A percentile compares a stretch with the other conserved stretches of the same genome.
Evolutionary conservation across 2,888 invertebrate species (phyloP).

Genomic region (Branchipolynoe longqiensis): DNA sequence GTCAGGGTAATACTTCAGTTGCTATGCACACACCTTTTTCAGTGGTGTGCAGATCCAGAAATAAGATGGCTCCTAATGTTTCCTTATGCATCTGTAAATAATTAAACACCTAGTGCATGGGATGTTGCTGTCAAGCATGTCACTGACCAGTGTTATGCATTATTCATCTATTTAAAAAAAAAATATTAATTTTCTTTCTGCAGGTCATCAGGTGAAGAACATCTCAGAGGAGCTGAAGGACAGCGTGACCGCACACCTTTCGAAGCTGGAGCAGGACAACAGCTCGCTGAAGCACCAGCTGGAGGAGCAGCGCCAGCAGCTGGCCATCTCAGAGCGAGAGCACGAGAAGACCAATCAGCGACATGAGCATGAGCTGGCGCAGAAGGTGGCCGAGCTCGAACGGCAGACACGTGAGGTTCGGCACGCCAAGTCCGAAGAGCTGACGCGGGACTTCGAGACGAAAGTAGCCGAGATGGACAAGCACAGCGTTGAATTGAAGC

Average conservation of each 20-base stretch:
- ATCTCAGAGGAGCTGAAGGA: slow-evolving; percentile 64
- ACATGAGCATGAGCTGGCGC: slow-evolving; percentile 33
- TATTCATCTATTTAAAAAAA: too few species aligned
- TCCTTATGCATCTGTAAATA: too few species aligned
- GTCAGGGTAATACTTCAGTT: too few species aligned
- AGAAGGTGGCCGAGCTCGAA: slow-evolving; percentile 60
- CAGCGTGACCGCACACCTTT: slow-evolving; percentile 45
- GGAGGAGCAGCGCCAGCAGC: not conserved
- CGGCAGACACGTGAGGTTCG: slow-evolving; percentile 49
- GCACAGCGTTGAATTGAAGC: slow-evolving; percentile 28
- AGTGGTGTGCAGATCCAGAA: too few species aligned
- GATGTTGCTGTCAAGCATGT: too few species aligned
- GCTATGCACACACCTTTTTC: too few species aligned
- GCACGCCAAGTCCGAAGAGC: slow-evolving; percentile 53
- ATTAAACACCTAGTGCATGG: too few species aligned
- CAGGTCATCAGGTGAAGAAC: slow-evolving; percentile 10
- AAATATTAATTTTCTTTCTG: too few species aligned
- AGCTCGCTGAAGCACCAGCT: slow-evolving; percentile 56
- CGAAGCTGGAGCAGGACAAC: slow-evolving; percentile 59
- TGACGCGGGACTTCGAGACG: slow-evolving; percentile 55
- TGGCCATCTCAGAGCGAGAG: slow-evolving; percentile 47
- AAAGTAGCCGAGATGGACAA: slow-evolving; percentile 54
- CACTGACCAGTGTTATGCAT: too few species aligned
- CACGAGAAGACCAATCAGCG: slow-evolving; percentile 28
- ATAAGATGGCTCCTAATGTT: too few species aligned